phyloP scores from a whole-genome alignment of 2,888 invertebrate genomes.

The Acanthosoma haemorrhoidale region DNA sequence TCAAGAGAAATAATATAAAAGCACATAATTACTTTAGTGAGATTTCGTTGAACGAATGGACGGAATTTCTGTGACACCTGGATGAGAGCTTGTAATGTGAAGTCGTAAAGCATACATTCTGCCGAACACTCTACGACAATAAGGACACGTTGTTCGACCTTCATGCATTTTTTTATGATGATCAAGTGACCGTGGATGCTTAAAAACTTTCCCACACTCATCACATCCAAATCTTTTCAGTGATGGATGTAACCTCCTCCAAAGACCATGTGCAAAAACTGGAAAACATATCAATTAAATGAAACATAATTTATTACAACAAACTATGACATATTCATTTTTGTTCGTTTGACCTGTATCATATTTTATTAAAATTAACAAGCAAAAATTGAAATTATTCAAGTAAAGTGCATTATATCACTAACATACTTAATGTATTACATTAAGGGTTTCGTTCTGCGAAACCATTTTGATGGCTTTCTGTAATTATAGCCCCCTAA shows the following conservation, averaged over 20 bases:
- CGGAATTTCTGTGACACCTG: slow-evolving; percentile 33
- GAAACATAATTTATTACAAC: too few species aligned
- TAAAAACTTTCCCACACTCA: slow-evolving; percentile 39
- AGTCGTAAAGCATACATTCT: slow-evolving; percentile 38
- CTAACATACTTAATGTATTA: too few species aligned
- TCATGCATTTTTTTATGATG: slow-evolving; percentile 39
- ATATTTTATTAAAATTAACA: background rate
- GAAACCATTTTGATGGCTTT: too few species aligned
- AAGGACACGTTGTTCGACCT: slow-evolving; percentile 38
- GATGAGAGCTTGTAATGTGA: slow-evolving; percentile 38
- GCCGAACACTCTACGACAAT: slow-evolving; percentile 37
- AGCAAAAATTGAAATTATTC: too few species aligned
- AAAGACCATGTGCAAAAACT: slow-evolving; percentile 38
- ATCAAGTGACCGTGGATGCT: slow-evolving; percentile 38
- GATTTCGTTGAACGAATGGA: slow-evolving; percentile 36
- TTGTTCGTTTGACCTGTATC: background rate
- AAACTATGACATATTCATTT: too few species aligned
- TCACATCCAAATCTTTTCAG: slow-evolving; percentile 38
- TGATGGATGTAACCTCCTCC: slow-evolving; percentile 38
- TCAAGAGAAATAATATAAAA: too few species aligned
- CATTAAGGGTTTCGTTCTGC: too few species aligned
- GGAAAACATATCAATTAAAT: background rate
- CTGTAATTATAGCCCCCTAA: too few species aligned
- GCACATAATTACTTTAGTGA: slow-evolving; percentile 17
- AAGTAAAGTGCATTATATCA: too few species aligned